Evolutionary conservation across 2,797 vertebrate species (phyloP).

Genomic region (Ctenopoma multispine): DNA sequence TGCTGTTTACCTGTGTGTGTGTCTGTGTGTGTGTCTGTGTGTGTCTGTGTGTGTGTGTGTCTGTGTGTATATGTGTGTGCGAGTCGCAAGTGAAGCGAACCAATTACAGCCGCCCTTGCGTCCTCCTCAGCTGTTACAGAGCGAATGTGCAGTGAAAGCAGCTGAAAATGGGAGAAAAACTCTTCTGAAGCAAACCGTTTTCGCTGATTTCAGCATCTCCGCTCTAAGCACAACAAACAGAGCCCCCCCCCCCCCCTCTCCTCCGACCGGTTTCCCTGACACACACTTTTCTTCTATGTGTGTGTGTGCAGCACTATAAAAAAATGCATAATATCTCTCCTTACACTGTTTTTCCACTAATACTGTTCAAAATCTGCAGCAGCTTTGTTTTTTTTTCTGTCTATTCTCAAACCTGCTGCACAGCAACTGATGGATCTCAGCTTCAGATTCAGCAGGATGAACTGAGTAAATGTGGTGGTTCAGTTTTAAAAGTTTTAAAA

Average conservation of each 20-base stretch:
- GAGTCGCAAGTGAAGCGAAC: conserved; percentile 38
- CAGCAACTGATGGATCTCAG: background rate
- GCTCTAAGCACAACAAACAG: conserved; percentile 53
- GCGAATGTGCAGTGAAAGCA: conserved; percentile 61
- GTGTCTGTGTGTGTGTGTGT: conserved; percentile 33
- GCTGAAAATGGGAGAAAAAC: conserved; percentile 41
- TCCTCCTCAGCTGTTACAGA: conserved; percentile 27
- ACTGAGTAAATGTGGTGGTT: too few species aligned
- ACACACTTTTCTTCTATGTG: background rate
- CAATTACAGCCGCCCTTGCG: conserved; percentile 39
- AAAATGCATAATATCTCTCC: background rate
- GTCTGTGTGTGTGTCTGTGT: background rate
- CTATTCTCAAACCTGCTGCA: background rate
- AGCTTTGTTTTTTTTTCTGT: background rate
- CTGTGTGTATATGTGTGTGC: background rate
- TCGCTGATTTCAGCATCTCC: conserved; percentile 64
- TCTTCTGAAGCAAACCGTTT: conserved; percentile 52
- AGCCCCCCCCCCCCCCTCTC: conserved; percentile 31
- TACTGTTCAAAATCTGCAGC: background rate
- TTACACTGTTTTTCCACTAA: background rate
- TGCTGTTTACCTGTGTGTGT: conserved; percentile 24
- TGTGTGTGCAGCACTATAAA: background rate
- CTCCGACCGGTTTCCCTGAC: conserved; percentile 15
- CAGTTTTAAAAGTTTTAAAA: too few species aligned
- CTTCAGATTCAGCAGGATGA: too few species aligned